Conservation (phyloP, 2,113 vertebrate species). For the Chaetorhynchus papuensis region DNA sequence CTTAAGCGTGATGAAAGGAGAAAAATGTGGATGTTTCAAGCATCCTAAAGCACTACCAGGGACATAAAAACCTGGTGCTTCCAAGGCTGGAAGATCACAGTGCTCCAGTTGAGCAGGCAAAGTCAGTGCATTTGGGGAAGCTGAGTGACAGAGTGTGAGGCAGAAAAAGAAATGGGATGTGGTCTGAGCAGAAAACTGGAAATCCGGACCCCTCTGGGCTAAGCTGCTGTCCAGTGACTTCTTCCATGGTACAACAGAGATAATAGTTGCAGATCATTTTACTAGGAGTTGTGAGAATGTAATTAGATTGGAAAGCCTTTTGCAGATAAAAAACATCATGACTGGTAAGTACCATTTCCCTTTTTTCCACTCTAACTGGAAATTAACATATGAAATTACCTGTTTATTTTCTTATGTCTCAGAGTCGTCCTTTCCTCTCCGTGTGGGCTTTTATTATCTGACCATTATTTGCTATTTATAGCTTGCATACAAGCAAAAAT, state of each 20-base stretch:
- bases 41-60: background rate
- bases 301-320: background rate
- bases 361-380: background rate
- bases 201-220: background rate
- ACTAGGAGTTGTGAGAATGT: background rate
- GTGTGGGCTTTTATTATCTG: background rate
- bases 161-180: background rate
- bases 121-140: background rate
- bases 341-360: background rate
- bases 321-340: background rate
- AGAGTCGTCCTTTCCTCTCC: background rate
- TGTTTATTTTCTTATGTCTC: background rate
- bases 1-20: background rate
- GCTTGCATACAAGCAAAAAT: background rate
- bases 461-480: background rate
- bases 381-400: background rate
- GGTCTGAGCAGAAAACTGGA: background rate
- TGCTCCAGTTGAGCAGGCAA: background rate
- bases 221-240: background rate
- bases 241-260: background rate
- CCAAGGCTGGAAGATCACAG: background rate
- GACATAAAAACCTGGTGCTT: background rate
- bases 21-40: background rate
- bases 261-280: background rate
- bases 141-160: background rate